A percentile compares a stretch with the other conserved stretches of the same genome.
Conservation (phyloP, 1,140 invertebrate species). For the Papilio machaon region DNA sequence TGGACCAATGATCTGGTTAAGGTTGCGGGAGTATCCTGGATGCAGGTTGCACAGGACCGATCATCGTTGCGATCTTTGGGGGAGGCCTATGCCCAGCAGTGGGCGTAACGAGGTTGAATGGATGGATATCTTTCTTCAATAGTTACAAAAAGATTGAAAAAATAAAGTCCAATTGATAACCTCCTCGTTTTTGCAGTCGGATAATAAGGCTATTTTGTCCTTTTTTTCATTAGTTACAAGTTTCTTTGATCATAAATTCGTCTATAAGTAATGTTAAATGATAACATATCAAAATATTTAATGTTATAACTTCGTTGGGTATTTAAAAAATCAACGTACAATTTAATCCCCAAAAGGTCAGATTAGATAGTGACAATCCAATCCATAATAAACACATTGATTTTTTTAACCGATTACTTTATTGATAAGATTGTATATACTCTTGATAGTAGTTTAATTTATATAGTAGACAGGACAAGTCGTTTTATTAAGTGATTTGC, state of each 20-base stretch:
- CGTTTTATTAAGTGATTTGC: neutral
- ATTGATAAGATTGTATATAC: constrained; percentile 38
- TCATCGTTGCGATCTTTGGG: too few species aligned
- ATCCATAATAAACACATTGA: constrained; percentile 34
- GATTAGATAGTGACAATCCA: constrained; percentile 41
- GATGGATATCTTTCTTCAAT: too few species aligned
- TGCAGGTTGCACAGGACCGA: too few species aligned
- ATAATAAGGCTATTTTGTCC: too few species aligned
- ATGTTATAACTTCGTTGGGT: neutral
- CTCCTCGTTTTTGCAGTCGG: too few species aligned
- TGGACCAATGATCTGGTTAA: too few species aligned
- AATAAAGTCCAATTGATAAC: too few species aligned
- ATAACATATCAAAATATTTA: neutral
- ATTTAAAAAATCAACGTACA: constrained; percentile 28
- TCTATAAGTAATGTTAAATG: neutral
- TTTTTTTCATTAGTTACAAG: too few species aligned
- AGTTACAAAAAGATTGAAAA: too few species aligned
- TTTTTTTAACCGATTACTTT: neutral
- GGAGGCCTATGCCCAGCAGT: too few species aligned
- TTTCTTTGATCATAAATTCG: neutral
- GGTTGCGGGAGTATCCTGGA: too few species aligned
- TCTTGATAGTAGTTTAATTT: constrained; percentile 45
- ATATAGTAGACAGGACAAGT: constrained; percentile 31
- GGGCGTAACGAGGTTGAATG: too few species aligned
- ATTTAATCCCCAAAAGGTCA: neutral